These are phyloP conservation scores for Arbacia lixula DNA, from an alignment of 53 echinoderm and acorn worm genomes.

Conservation along the genomic window DNA sequence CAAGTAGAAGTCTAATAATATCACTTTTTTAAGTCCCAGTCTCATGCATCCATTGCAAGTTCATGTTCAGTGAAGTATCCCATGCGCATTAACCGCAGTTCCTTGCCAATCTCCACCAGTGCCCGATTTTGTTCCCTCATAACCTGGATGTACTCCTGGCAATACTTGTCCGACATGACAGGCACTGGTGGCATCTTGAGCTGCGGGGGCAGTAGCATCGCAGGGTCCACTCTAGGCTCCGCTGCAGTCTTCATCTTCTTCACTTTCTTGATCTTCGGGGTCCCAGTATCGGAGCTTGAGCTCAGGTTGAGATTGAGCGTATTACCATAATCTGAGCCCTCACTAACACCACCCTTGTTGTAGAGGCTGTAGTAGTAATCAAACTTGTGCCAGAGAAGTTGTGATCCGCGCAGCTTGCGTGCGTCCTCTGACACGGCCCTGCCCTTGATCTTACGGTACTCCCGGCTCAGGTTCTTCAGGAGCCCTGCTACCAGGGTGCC, in stretches of 20 bases:
- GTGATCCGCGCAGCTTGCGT: neutral
- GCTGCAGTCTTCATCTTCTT: constrained; percentile 3
- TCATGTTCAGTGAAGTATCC: constrained; percentile 58
- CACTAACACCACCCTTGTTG: neutral
- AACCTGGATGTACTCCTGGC: constrained; percentile 30
- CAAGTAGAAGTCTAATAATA: neutral
- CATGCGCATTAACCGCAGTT: constrained; percentile 40
- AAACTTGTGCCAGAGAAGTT: constrained; percentile 13
- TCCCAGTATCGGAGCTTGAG: neutral
- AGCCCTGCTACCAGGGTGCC: constrained; percentile 28
- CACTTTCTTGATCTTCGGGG: constrained; percentile 42
- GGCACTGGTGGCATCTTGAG: neutral
- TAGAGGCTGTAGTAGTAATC: constrained; percentile 35
- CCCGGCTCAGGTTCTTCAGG: constrained; percentile 45
- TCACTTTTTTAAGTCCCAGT: neutral
- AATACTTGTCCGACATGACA: constrained; percentile 32
- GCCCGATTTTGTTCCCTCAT: constrained; percentile 35
- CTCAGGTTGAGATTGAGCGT: neutral
- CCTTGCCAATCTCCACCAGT: constrained; percentile 41
- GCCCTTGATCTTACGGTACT: constrained; percentile 24
- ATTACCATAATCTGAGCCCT: too few species aligned
- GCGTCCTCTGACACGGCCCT: neutral
- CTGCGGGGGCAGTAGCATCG: constrained; percentile 2
- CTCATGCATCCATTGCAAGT: constrained; percentile 26
- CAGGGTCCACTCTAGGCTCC: neutral